A percentile compares a stretch with the other conserved stretches of the same genome.
Conservation (phyloP, 2,797 vertebrate species). For the Nannoperca australis region DNA sequence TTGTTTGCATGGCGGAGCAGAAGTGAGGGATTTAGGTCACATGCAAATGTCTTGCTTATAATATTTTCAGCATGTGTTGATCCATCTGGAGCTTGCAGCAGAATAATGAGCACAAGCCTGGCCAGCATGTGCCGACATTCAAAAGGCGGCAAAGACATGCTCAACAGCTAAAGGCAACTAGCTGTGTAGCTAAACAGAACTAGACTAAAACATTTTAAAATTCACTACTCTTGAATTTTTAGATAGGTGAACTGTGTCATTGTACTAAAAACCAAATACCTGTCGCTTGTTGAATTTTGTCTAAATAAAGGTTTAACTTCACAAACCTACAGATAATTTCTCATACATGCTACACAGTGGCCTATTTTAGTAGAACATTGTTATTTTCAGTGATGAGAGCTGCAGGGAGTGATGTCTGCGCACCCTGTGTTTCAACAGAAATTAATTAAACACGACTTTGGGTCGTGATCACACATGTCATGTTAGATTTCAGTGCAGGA, state of each 20-base stretch:
- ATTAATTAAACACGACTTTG: conserved; percentile 82
- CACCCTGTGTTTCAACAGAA: conserved; percentile 46
- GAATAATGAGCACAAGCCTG: conserved; percentile 84
- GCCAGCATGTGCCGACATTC: conserved; percentile 78
- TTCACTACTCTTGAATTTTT: background rate
- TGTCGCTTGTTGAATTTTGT: conserved; percentile 31
- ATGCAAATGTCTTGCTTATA: conserved; percentile 85
- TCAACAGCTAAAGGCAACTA: conserved; percentile 66
- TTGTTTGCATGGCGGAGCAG: conserved; percentile 77
- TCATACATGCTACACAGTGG: conserved; percentile 36
- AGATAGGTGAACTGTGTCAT: background rate
- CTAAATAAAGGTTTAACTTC: conserved; percentile 15
- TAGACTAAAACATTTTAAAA: conserved; percentile 39
- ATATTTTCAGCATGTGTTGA: conserved; percentile 88
- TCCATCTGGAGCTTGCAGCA: conserved; percentile 86
- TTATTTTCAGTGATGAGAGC: conserved; percentile 44
- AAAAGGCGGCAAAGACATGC: conserved; percentile 76
- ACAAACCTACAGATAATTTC: background rate
- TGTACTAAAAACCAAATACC: background rate
- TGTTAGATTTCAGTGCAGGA: conserved; percentile 66
- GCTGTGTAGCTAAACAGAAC: conserved; percentile 34
- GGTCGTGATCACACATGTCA: conserved; percentile 84
- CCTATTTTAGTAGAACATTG: conserved; percentile 43
- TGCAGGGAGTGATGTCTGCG: conserved; percentile 67
- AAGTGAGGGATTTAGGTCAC: conserved; percentile 86